Evolutionary conservation across 2,113 vertebrate genomes (phyloP), one percentile per base, ranked within the genome.

Genomic region (Centropus unirufus): DNA sequence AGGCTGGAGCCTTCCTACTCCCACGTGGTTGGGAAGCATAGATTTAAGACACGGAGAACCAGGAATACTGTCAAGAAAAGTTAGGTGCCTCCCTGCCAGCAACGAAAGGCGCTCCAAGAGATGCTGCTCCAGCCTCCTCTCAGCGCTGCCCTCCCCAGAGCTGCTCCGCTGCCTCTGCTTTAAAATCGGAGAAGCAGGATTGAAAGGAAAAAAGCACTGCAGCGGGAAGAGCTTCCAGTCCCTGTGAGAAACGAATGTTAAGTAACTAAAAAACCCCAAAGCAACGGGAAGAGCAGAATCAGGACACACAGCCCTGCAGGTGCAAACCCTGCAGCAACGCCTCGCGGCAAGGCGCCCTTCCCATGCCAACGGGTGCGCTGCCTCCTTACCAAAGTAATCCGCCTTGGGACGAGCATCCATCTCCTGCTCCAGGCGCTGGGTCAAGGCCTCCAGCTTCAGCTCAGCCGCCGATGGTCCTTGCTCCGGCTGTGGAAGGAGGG

Each of bases 371-470:
- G 0, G n/a, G 40, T 1, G 0, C 6, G 27, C 1, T 7, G 23
- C 20, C 26, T 61, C 58, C 95, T 99, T 98, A 99, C 99, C 99
- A 36, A 99, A 99, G 97, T 99, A 99, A 95, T 99, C 99, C 0
- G 98, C 98, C 96, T 98, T 99, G 1, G 98, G 98, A 87, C 98
- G 98, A 86, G 98, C 97, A 81, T 99, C 99, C 99, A 99, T 99
- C 97, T 99, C 99, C 89, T 98, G 98, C 96, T 99, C 99, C 97
- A 99, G 98, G 8, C 98, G 98, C 78, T 99, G 98, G 20, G 99
- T 99, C 84, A 99, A 98, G 11, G 98, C 99, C 98, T 99, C 99
- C 97, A 99, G 93, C 92, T 99, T 99, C 93, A 99, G 96, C 96
- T 99, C 99, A 0, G 98, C 99, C 0, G 96, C 96, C 1, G 99